Evolutionary conservation across 2,113 vertebrate species (phyloP).

Genomic region (Rallus limicola): DNA sequence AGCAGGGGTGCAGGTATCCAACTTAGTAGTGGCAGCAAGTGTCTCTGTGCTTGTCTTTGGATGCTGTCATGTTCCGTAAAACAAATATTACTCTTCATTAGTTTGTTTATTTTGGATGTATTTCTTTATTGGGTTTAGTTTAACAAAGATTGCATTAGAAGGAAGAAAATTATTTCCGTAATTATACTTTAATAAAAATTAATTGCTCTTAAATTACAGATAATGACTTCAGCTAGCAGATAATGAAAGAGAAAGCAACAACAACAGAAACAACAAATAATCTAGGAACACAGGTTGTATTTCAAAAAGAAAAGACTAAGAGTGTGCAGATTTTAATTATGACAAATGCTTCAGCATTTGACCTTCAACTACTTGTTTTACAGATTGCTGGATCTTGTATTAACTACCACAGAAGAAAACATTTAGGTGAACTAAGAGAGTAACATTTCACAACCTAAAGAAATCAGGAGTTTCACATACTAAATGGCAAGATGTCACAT

Average conservation of each 20-base stretch:
- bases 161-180: conserved; percentile 19
- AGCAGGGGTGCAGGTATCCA: neutral
- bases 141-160: conserved; percentile 1
- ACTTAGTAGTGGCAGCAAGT: neutral
- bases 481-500: neutral
- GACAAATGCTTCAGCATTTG: neutral
- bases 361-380: neutral
- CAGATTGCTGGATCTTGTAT: neutral
- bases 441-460: neutral
- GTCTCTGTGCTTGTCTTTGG: neutral
- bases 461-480: neutral
- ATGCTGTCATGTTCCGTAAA: neutral
- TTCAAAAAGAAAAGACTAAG: neutral
- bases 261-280: neutral
- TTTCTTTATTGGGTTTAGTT: conserved; percentile 8
- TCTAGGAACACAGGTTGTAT: neutral
- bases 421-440: neutral
- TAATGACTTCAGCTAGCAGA: conserved; percentile 24
- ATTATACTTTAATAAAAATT: conserved; percentile 42
- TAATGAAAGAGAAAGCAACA: conserved; percentile 25
- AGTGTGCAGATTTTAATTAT: neutral
- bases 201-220: conserved; percentile 30
- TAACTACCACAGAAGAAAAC: neutral
- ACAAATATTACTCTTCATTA: conserved; percentile 24
- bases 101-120: neutral